phyloP scores from a whole-genome alignment of 1,140 invertebrate genomes.

The Drosophila pachea region DNA sequence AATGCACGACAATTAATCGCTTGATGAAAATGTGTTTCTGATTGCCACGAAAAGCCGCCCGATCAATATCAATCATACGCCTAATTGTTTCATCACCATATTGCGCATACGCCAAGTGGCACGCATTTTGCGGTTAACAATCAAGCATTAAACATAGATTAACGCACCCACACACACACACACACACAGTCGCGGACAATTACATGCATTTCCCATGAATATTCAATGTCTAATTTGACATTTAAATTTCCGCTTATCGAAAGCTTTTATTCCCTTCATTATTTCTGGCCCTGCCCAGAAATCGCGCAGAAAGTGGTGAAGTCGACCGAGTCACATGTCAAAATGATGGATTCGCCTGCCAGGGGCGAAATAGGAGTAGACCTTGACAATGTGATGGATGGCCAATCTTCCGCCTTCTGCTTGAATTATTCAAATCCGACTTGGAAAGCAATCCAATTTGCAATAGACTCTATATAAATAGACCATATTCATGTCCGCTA shows the following conservation, averaged over 20 bases:
- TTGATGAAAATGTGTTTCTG: slow-evolving; percentile 33
- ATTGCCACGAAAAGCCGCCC: slow-evolving; percentile 14
- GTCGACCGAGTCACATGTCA: not conserved
- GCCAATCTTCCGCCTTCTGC: not conserved
- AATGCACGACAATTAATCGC: slow-evolving; percentile 15
- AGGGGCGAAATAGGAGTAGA: not conserved
- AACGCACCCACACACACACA: not conserved
- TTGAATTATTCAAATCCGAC: too few relatives aligned
- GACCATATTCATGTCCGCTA: too few relatives aligned
- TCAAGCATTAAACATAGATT: not conserved
- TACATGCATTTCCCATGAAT: not conserved
- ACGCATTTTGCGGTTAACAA: not conserved
- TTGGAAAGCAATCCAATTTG: too few relatives aligned
- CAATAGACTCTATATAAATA: too few relatives aligned
- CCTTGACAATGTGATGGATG: not conserved
- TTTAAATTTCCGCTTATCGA: too few relatives aligned
- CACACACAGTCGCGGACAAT: not conserved
- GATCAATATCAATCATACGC: slow-evolving; percentile 41
- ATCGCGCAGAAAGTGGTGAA: not conserved
- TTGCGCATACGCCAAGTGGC: slow-evolving; percentile 46
- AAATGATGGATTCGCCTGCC: slow-evolving; percentile 28
- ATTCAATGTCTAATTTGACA: too few relatives aligned
- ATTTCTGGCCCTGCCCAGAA: too few relatives aligned
- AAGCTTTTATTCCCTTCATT: too few relatives aligned
- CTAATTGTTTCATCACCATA: slow-evolving; percentile 40